phyloP scores from a whole-genome alignment of 2,113 vertebrate species.

The Pseudonaja textilis region DNA sequence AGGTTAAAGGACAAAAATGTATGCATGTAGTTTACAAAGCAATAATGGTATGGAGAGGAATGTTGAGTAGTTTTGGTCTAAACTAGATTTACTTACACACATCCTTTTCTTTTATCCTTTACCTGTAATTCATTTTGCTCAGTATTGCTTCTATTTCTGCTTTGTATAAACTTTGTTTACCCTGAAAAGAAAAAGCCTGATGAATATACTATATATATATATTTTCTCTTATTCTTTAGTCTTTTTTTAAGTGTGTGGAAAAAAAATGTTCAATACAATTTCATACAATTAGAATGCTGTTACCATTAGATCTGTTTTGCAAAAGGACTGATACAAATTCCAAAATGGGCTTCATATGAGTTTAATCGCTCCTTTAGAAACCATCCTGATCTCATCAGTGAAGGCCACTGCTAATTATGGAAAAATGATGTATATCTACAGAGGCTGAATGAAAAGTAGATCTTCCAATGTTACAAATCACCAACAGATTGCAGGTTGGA shows the following conservation, averaged over 20 bases:
- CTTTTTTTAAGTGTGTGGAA: background rate
- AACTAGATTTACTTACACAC: background rate
- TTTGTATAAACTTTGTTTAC: background rate
- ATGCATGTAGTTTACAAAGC: background rate
- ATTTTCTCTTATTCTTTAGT: background rate
- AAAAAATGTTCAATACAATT: background rate
- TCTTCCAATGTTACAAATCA: background rate
- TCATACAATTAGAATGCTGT: background rate
- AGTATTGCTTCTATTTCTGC: background rate
- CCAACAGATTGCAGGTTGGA: background rate
- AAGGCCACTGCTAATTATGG: background rate
- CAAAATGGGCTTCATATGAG: background rate
- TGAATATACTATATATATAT: background rate
- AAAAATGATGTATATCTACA: background rate
- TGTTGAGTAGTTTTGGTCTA: background rate
- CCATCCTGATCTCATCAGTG: background rate
- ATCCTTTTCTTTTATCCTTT: background rate
- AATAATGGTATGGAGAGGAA: background rate
- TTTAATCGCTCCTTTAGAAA: background rate
- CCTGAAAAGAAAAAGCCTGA: background rate
- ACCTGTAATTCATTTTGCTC: background rate
- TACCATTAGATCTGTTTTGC: background rate
- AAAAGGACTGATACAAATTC: background rate
- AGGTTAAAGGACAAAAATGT: background rate
- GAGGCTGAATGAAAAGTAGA: background rate